phyloP scores from a whole-genome alignment of 2,113 vertebrate species.

The Rostratula benghalensis region DNA sequence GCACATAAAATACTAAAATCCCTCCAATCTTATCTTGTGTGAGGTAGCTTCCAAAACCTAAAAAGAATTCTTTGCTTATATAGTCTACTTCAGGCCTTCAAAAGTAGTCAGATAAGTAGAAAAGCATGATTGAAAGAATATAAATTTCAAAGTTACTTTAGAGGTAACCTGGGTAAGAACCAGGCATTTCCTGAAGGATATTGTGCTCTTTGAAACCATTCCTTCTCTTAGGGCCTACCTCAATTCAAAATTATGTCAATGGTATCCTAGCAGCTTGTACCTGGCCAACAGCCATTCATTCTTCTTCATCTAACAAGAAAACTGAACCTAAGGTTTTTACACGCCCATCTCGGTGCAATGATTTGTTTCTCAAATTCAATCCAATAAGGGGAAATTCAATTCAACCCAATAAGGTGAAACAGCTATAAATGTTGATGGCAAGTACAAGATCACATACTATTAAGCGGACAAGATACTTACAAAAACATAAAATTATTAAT shows the following conservation, averaged over 20 bases:
- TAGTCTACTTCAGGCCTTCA: accelerated
- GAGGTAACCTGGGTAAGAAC: neutral
- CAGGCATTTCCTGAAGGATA: neutral
- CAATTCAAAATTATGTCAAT: neutral
- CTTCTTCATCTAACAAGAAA: neutral
- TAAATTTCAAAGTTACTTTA: neutral
- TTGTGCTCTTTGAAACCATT: neutral
- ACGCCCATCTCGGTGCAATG: neutral
- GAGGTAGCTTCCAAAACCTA: neutral
- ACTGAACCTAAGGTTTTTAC: neutral
- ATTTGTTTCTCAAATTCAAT: neutral
- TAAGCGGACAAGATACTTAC: neutral
- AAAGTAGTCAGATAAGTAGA: neutral
- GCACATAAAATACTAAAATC: neutral
- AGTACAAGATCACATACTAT: neutral
- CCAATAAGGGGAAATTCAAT: neutral
- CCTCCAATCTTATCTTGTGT: neutral
- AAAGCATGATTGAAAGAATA: neutral
- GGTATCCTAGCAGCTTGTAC: neutral
- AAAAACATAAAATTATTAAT: neutral
- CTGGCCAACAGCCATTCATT: neutral
- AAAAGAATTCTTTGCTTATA: neutral
- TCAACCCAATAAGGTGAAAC: neutral
- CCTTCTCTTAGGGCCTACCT: neutral
- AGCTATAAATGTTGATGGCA: neutral